Percentiles rank a stretch among this genome's conserved stretches.
phyloP scores from a whole-genome alignment of 2,888 invertebrate genomes.

The Drosophila borborema region DNA sequence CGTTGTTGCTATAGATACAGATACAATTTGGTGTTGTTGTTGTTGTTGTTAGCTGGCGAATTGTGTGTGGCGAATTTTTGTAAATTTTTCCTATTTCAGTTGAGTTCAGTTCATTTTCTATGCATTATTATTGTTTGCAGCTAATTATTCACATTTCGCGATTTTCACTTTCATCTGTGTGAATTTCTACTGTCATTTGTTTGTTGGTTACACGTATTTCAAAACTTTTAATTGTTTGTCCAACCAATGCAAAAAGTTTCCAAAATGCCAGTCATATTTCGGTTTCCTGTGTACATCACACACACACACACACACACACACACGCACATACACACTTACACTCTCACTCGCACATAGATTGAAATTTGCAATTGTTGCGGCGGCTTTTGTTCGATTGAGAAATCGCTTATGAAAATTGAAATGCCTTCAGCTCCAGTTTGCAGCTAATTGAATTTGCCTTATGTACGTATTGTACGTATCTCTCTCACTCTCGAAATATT shows the following conservation, averaged over 20 bases:
- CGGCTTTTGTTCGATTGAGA: conserved; percentile 64
- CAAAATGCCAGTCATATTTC: conserved; percentile 81
- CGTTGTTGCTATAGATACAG: conserved; percentile 51
- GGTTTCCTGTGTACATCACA: conserved; percentile 52
- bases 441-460: conserved; percentile 64
- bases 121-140: conserved; percentile 68
- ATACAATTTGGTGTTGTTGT: conserved; percentile 48
- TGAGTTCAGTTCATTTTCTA: conserved; percentile 55
- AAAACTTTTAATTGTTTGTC: conserved; percentile 72
- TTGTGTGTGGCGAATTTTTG: conserved; percentile 71
- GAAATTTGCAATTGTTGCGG: conserved; percentile 60
- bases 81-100: conserved; percentile 72
- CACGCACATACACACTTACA: background rate
- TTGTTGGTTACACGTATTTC: conserved; percentile 77
- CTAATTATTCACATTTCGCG: conserved; percentile 80
- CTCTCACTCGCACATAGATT: no score
- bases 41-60: conserved; percentile 48
- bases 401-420: conserved; percentile 58
- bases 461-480: conserved; percentile 18
- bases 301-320: conserved; percentile 6
- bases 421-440: conserved; percentile 40
- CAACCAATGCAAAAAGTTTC: conserved; percentile 74
- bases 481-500: conserved; percentile 24
- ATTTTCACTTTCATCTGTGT: conserved; percentile 81
- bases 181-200: conserved; percentile 77